phyloP scores from a whole-genome alignment of 2,888 invertebrate genomes.

The Harpalus rufipes region DNA sequence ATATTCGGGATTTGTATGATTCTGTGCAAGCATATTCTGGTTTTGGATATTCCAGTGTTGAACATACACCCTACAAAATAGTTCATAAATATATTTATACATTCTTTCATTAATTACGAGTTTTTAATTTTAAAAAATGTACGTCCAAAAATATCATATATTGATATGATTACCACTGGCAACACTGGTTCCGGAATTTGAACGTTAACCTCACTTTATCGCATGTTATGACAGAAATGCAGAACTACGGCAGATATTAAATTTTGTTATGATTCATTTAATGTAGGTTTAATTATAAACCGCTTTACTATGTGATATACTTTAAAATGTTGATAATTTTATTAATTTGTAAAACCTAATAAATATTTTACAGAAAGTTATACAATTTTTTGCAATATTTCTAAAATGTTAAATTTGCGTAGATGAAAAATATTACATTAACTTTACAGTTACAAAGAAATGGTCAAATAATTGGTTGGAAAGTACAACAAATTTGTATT shows the following conservation, averaged over 20 bases:
- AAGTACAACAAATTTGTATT: constrained; percentile 55
- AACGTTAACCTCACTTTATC: constrained; percentile 31
- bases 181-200: constrained; percentile 10
- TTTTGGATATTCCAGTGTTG: too few relatives aligned
- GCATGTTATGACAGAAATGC: constrained; percentile 8
- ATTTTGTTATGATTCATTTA: constrained; percentile 1
- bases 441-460: constrained; percentile 42
- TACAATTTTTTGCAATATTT: constrained; percentile 27
- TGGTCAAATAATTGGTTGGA: constrained; percentile 43
- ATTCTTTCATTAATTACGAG: too few relatives aligned
- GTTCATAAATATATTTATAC: too few relatives aligned
- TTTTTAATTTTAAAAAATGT: too few relatives aligned
- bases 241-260: background rate
- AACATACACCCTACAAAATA: too few relatives aligned
- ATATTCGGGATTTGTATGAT: too few relatives aligned
- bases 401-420: constrained; percentile 40
- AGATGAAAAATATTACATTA: constrained; percentile 29
- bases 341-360: constrained; percentile 44
- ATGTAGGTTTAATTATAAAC: background rate
- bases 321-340: constrained; percentile 41
- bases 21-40: too few relatives aligned
- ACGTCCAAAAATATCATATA: too few relatives aligned
- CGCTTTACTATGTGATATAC: constrained; percentile 9
- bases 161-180: too few relatives aligned
- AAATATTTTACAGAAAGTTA: constrained; percentile 47